Evolutionary conservation across 2,888 invertebrate species (phyloP), one percentile per base, ranked within the genome.

Genomic region (Chironomus riparius): DNA sequence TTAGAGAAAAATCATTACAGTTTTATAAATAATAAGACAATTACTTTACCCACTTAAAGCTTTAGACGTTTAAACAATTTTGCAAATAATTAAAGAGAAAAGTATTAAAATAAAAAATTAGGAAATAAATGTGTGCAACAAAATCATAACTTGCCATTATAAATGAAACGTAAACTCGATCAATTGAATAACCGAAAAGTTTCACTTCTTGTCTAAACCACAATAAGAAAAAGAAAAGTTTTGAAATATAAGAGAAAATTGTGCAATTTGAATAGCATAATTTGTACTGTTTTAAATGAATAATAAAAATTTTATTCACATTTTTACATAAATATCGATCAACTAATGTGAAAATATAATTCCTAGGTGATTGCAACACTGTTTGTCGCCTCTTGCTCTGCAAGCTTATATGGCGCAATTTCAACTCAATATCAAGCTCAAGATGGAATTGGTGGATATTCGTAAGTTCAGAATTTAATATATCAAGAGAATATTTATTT

Each of bases 371-470:
- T 82, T 77, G 80, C 83, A 77, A 81, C 81, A 65, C 77, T 84
- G 77, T 77, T 78, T 50, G 80, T 84, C 78, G 81, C 82, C 50
- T 82, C 83, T n/a, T 70, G 76, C 47, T 68, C 83, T 56, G 83
- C 83, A 70, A 79, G 81, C 0, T n/a, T 80, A 77, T 75, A 72
- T 15, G 77, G 71, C 24, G 83, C 85, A 70, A 82, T 85, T 62
- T 83, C 86, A 77, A 83, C 84, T 78, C 86, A 86, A 80, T 88
- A 87, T 80, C 88, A 88, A 81, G 85, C 86, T 70, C 88, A 89
- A 82, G 88, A 90, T 81, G 86, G 86, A 56, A 83, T 86, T 77
- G 88, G 88, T 22, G 88, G 87, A 79, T 89, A 88, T 81, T 85
- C 86, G 72, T 89, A 88, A 65, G 65, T 62, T 62, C 4, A 1